These are phyloP conservation scores for Orchesella flavescens DNA, from an alignment of 2,888 invertebrate species.

Conservation along the genomic window DNA sequence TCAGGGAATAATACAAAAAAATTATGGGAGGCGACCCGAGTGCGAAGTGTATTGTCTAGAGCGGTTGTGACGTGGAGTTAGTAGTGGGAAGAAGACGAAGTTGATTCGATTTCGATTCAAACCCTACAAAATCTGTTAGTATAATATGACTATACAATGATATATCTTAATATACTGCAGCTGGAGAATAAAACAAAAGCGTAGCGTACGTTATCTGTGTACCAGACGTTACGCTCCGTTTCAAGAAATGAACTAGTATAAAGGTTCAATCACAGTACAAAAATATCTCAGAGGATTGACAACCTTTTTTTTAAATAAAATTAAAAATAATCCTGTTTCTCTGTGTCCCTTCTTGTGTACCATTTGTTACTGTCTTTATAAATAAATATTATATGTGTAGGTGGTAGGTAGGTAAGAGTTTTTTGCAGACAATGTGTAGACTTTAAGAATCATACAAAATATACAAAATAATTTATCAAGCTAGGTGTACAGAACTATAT, in stretches of 20 bases:
- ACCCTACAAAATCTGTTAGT: too few species aligned
- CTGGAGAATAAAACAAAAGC: constrained; percentile 43
- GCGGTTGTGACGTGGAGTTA: not conserved
- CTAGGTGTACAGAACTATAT: too few species aligned
- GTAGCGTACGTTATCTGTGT: not conserved
- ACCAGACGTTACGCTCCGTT: not conserved
- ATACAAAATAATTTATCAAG: not conserved
- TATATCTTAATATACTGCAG: constrained; percentile 29
- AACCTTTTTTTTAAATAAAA: constrained; percentile 66
- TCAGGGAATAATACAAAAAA: constrained; percentile 2
- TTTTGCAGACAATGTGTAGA: not conserved
- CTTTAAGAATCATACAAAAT: not conserved
- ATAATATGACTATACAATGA: too few species aligned
- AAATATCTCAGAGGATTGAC: constrained; percentile 72
- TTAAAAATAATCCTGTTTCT: constrained; percentile 13
- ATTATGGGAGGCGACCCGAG: not conserved
- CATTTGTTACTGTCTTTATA: constrained; percentile 59
- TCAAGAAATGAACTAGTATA: constrained; percentile 34
- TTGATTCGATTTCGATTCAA: too few species aligned
- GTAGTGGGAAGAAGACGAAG: not conserved
- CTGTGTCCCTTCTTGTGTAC: constrained; percentile 31
- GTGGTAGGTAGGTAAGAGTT: constrained; percentile 10
- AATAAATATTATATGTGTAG: not conserved
- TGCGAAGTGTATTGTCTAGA: not conserved
- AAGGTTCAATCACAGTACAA: constrained; percentile 71